Evolutionary conservation across 2,888 invertebrate species (phyloP), one percentile per base, ranked within the genome.

Genomic region (Mythimna pallens): DNA sequence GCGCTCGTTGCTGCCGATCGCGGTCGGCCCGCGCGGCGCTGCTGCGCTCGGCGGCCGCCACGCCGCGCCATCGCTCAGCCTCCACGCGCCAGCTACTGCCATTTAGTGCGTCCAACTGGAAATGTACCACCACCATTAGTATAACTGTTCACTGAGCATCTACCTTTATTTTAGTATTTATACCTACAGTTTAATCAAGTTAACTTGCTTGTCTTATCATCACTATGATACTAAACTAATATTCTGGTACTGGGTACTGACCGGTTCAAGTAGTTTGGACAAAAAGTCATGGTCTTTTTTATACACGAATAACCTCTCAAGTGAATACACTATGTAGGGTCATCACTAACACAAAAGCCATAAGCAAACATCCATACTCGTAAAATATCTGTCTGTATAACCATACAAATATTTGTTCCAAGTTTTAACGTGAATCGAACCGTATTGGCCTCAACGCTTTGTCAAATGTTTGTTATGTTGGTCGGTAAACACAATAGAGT

Each of bases 31-130:
- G 94, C 47, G 95, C 93, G 77, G 96, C 96, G 86, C 91, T 93
- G 89, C 89, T 93, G 80, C 94, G 93, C 80, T 96, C 96, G 3
- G 94, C 94, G 0, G 95, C 95, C 2, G 96, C 96, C 81, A 96
- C 92, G 70, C 93, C 91, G 58, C 96, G 95, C 96, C 96, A 96
- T 58, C 95, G 90, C 87, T 96, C 96, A 70, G 96, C 96, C 86
- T 96, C 94, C 86, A 93, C 71, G 47, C 93, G 92, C 96, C 96
- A 96, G 63, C 94, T 91, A 52, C 93, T 92, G 81, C 96, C 94
- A 86, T 96, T 96, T 76, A 96, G 87, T 59, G 96, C 96, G 80
- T 96, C 96, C 93, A 96, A 87, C 96, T 96, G 91, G 83, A 92
- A 85, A 74, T 50, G 10, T 30, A n/a, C 55, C 14, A 22, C 12